A percentile compares a stretch with the other conserved stretches of the same genome.
Evolutionary conservation across 2,113 vertebrate genomes (phyloP).

Genomic region (Tympanuchus pallidicinctus): DNA sequence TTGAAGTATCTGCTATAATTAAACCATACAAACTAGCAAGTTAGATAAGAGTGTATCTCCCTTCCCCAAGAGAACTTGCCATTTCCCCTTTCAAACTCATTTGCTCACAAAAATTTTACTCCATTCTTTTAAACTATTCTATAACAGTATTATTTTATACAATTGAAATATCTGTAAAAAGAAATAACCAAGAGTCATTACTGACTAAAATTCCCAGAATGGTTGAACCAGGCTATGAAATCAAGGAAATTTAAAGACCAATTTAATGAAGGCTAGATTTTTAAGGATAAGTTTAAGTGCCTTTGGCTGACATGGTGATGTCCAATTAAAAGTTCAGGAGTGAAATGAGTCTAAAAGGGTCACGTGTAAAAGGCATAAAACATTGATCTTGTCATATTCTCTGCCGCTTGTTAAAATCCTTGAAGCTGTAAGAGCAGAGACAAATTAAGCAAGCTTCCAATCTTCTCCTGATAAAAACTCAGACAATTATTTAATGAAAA

Average conservation of each 20-base stretch:
- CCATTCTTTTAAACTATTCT: neutral
- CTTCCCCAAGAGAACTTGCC: neutral
- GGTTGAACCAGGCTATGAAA: neutral
- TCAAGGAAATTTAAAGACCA: neutral
- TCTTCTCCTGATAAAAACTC: neutral
- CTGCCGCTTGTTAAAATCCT: constrained; percentile 6
- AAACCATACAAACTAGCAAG: neutral
- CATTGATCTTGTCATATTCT: neutral
- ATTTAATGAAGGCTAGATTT: neutral
- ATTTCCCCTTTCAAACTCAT: neutral
- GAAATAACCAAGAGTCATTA: neutral
- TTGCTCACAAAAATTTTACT: neutral
- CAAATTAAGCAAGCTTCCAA: constrained; percentile 24
- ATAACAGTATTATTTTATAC: neutral
- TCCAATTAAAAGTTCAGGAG: constrained; percentile 28
- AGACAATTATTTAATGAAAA: neutral
- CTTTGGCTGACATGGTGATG: neutral
- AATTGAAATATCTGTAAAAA: neutral
- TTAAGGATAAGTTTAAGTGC: neutral
- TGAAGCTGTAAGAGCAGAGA: neutral
- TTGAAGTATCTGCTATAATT: neutral
- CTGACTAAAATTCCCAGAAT: neutral
- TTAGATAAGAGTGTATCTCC: neutral
- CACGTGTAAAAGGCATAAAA: constrained; percentile 23
- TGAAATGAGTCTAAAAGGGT: constrained; percentile 35